Base-by-base conservation (phyloP, 2,888 invertebrate genomes). In the Trichogramma dendrolimi region DNA sequence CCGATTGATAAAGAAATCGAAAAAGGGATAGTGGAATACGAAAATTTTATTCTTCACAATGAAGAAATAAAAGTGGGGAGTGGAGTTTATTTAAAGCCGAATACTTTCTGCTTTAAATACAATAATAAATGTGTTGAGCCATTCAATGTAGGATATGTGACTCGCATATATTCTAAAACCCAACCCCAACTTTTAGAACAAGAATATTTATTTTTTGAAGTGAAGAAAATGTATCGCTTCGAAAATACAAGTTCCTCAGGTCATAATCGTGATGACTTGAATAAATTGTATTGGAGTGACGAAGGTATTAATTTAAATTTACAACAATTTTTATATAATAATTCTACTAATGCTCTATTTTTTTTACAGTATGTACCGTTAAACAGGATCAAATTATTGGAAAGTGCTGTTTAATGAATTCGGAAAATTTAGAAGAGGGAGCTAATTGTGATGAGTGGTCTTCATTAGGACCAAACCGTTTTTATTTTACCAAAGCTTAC, bases 281-380 rank as follows among this genome's bases (percentile, higher is more conserved):
- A 91, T 74, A 78, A 87, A 61, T 77, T 92, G 0, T 92, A 88
- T 75, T 92, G 91, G 87, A 87, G 87, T 62, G 84, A 89, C 6
- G 89, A 91, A 81, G 84, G 90, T 81, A 80, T 78, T 44, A 44
- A 46, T 14, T 46, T 53, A 40, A 38, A 27, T 41, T n/a, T 11
- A 10, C 38, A n/a, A 27, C 7, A 48, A 55, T 47, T 49, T 58
- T 58, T 56, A n/a, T 41, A 47, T 14, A 41, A 42, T 40, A 43
- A 11, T 43, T 27, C 55, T 47, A 56, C 5, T 43, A 49, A 49
- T n/a, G 4, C 10, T 39, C 6, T 6, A 8, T 27, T 49, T 50
- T 14, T 41, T 39, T 52, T 51, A 4, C 70, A 84, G 84, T 81
- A 56, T 77, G 73, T 46, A 83, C 81, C 62, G 79, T 89, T 7